A percentile compares a stretch with the other conserved stretches of the same genome.
Evolutionary conservation across 2,113 vertebrate genomes (phyloP).

Genomic region (Cololabis saira): DNA sequence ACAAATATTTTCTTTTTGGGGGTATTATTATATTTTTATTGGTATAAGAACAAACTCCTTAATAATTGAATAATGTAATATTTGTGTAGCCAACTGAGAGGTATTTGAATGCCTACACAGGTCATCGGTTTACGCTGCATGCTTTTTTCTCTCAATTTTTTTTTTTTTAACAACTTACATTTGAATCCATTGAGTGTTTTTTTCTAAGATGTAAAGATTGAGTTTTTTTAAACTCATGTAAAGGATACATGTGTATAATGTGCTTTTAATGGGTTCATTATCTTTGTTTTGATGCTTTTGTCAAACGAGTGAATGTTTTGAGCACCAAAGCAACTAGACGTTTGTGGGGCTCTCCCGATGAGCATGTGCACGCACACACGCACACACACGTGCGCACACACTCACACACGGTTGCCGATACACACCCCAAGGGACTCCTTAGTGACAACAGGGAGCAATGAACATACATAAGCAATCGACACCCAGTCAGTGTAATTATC

Average conservation of each 20-base stretch:
- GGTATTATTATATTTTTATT: no score
- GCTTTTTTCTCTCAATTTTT: no score
- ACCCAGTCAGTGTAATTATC: slow-evolving; percentile 77
- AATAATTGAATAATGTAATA: slow-evolving; percentile 62
- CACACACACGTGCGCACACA: slow-evolving; percentile 23
- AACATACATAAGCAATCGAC: slow-evolving; percentile 62
- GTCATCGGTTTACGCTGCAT: slow-evolving; percentile 35
- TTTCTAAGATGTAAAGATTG: not conserved
- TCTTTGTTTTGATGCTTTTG: slow-evolving; percentile 36
- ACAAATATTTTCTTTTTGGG: not conserved
- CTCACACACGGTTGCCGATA: not conserved
- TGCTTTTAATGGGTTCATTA: slow-evolving; percentile 1
- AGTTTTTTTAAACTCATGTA: not conserved
- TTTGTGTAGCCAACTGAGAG: slow-evolving; percentile 63
- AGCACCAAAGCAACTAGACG: slow-evolving; percentile 34
- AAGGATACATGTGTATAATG: not conserved
- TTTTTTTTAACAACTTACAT: slow-evolving; percentile 19
- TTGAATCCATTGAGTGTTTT: slow-evolving; percentile 26
- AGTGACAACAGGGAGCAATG: slow-evolving; percentile 63
- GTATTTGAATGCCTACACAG: slow-evolving; percentile 23
- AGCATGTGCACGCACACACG: slow-evolving; percentile 8
- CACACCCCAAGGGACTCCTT: slow-evolving; percentile 52
- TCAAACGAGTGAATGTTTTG: slow-evolving; percentile 33
- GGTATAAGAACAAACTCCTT: slow-evolving; percentile 18
- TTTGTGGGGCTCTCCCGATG: slow-evolving; percentile 22